Conservation (phyloP, 2,888 invertebrate species). For the Erannis defoliaria region DNA sequence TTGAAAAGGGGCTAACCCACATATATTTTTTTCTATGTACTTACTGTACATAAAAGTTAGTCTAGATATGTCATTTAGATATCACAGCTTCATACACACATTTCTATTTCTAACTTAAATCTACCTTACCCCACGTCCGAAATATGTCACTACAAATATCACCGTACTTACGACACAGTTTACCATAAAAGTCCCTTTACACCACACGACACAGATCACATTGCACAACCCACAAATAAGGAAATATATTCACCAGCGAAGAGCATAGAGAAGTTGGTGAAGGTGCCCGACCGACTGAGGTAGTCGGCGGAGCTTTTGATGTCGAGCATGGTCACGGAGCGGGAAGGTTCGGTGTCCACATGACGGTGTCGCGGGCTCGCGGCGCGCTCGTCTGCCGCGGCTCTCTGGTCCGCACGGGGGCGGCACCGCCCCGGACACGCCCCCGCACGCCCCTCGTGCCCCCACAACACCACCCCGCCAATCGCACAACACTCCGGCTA, state of each 20-base stretch:
- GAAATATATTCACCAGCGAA: constrained; percentile 92
- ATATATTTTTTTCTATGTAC: not conserved
- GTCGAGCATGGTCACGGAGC: constrained; percentile 91
- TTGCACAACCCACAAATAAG: constrained; percentile 55
- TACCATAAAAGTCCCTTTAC: constrained; percentile 34
- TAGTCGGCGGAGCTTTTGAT: constrained; percentile 97
- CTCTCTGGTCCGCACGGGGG: constrained; percentile 40
- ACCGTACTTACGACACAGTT: constrained; percentile 53
- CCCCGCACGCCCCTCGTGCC: constrained; percentile 63
- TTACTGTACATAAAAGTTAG: not conserved
- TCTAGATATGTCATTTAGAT: not conserved
- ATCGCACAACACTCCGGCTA: constrained; percentile 80
- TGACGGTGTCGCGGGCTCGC: constrained; percentile 53
- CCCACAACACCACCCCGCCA: constrained; percentile 71
- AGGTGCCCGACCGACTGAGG: constrained; percentile 95
- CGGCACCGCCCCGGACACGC: constrained; percentile 64
- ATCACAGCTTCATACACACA: not conserved
- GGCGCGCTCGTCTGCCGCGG: constrained; percentile 47
- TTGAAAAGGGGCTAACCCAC: too few relatives aligned
- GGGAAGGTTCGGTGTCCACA: constrained; percentile 60
- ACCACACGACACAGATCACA: constrained; percentile 37
- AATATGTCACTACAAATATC: constrained; percentile 17
- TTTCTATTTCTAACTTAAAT: not conserved
- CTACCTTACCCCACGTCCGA: constrained; percentile 31
- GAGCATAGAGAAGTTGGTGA: constrained; percentile 98